Conservation (phyloP, 1,140 invertebrate species). For the Xylocopa sonorina region DNA sequence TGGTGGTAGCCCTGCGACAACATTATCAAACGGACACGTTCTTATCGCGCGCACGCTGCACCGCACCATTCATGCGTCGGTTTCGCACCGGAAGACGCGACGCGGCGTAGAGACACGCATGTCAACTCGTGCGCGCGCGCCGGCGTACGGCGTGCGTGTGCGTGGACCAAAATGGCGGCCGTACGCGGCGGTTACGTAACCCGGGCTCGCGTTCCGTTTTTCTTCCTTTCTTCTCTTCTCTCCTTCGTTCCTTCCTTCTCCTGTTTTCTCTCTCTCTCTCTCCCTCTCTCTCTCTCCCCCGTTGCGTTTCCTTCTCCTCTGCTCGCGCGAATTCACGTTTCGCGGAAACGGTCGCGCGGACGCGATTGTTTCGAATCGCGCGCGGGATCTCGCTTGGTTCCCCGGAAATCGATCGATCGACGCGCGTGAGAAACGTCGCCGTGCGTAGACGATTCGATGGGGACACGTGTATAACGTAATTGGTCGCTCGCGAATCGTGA, state of each 20-base stretch:
- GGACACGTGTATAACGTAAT: no score
- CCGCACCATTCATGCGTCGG: not conserved
- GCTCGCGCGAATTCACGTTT: no score
- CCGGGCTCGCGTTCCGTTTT: not conserved
- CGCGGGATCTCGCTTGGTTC: no score
- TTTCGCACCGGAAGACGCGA: not conserved
- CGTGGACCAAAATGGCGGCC: constrained; percentile 55
- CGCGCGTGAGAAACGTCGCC: no score
- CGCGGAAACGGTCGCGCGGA: no score
- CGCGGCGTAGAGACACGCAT: not conserved
- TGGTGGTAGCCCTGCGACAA: not conserved
- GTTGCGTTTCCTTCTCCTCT: no score
- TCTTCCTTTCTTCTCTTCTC: not conserved
- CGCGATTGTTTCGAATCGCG: no score
- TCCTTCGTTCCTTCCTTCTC: no score
- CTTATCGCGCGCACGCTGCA: constrained; percentile 22
- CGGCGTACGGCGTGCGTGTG: not conserved
- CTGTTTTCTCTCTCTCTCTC: no score
- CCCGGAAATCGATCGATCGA: no score
- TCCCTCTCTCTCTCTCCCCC: not conserved
- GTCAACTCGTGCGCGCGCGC: not conserved
- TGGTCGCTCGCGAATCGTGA: no score
- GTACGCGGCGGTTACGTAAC: constrained; percentile 44
- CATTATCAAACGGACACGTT: constrained; percentile 11
- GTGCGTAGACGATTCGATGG: no score